Percentiles rank a stretch among this genome's conserved stretches.
These are phyloP conservation scores for Setophaga kirtlandii DNA, from an alignment of 2,113 vertebrate genomes.

Conservation along the genomic window DNA sequence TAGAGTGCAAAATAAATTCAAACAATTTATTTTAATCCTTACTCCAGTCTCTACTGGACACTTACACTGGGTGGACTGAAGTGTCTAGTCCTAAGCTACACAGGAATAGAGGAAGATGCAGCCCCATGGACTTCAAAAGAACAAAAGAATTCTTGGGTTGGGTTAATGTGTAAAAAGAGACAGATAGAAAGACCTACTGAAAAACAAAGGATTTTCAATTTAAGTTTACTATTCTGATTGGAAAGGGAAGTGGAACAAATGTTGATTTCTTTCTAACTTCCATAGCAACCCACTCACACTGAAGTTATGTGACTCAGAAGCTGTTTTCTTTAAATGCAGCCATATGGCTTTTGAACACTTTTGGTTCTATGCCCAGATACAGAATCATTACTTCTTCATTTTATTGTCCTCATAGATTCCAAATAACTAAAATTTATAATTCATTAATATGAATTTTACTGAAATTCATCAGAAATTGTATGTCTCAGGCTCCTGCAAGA, in stretches of 20 bases:
- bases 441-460: neutral
- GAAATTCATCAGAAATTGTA: neutral
- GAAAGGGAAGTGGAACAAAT: slow-evolving; percentile 24
- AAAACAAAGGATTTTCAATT: neutral
- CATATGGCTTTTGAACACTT: slow-evolving; percentile 56
- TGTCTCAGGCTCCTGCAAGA: neutral
- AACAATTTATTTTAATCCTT: neutral
- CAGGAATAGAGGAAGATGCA: fast-evolving
- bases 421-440: neutral
- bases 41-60: neutral
- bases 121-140: neutral
- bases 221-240: neutral
- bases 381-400: slow-evolving; percentile 7
- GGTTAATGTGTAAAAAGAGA: neutral
- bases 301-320: slow-evolving; percentile 37
- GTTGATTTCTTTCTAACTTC: slow-evolving; percentile 33
- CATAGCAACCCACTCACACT: slow-evolving; percentile 39
- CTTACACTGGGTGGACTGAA: neutral
- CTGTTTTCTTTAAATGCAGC: slow-evolving; percentile 43
- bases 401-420: neutral
- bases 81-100: neutral
- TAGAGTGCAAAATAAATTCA: neutral
- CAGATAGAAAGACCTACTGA: neutral
- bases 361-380: slow-evolving; percentile 22
- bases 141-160: neutral